Base-by-base conservation (phyloP, 2,113 vertebrate species). In the Labeo catla region DNA sequence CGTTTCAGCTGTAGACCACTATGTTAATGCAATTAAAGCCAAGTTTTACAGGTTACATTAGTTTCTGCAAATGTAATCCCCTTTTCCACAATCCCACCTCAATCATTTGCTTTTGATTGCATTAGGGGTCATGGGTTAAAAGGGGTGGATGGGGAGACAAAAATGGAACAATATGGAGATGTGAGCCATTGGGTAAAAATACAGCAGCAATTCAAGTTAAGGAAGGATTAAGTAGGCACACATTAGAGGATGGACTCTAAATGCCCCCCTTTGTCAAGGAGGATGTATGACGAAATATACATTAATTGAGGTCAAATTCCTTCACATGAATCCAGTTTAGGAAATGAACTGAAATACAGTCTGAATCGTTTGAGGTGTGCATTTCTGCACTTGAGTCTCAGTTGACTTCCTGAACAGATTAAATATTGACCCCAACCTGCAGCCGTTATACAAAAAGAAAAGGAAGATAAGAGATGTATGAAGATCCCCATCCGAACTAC, bases 401-500 rank as follows among this genome's bases (percentile, higher is more conserved):
- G 47, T 59, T 43, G 19, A 16, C 36, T 72, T 86, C 61, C 83
- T 72, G 72, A 77, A 85, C 78, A 57, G 85, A 86, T 78, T 87
- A 70, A 90, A 91, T 90, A 88, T 89, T 80, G 88, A 89, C 92
- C 89, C 85, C 88, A 81, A 83, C 84, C 90, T 88, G 90, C 54
- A 87, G 45, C 89, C 81, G 83, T 86, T 89, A 86, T 86, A 82
- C 78, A 83, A 91, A 49, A 72, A 88, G 91, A 86, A 45, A 49
- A 72, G 88, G 91, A 88, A 52, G 73, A 84, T 28, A 84, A 79
- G 21, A 90, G 91, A 94, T 86, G 82, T 88, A 57, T 89, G 87
- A 93, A 91, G 91, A 92, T 87, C 83, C 93, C 90, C 87, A 92
- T 91, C 91, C 93, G 90, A 91, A 84, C 93, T 92, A 92, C 86